These are phyloP conservation scores for Nesidiocoris tenuis DNA, from an alignment of 2,888 invertebrate species.

Conservation along the genomic window DNA sequence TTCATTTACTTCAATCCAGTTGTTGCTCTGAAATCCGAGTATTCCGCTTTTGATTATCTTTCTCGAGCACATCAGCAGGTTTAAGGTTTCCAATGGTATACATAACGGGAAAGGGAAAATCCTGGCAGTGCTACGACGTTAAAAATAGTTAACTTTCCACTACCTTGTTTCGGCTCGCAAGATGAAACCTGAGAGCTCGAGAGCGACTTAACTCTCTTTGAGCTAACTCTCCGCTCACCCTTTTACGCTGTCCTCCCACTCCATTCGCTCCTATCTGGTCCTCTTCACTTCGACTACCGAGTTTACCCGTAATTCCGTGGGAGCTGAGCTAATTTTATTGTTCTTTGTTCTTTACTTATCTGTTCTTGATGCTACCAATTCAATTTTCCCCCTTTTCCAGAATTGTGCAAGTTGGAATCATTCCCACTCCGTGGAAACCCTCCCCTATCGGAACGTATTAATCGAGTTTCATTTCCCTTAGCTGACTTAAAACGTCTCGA, in stretches of 20 bases:
- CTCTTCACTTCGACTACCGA: not conserved
- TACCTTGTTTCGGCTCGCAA: not conserved
- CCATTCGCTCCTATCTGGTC: not conserved
- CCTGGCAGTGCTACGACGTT: not conserved
- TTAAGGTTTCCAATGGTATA: not conserved
- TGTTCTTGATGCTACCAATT: constrained; percentile 37
- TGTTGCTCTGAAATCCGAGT: too few relatives aligned
- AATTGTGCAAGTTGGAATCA: constrained; percentile 4
- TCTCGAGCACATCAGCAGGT: not conserved
- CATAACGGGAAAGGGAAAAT: not conserved
- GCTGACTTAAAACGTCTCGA: not conserved
- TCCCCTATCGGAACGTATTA: not conserved
- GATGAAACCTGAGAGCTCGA: not conserved
- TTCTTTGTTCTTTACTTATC: constrained; percentile 40
- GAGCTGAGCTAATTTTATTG: constrained; percentile 32
- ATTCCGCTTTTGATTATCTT: too few relatives aligned
- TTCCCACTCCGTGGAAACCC: constrained; percentile 20
- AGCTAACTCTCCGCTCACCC: not conserved
- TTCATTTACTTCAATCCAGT: too few relatives aligned
- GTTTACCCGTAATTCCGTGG: constrained; percentile 30
- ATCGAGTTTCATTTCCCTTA: not conserved
- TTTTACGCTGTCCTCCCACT: not conserved
- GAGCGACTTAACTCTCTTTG: not conserved
- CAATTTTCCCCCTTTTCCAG: constrained; percentile 12
- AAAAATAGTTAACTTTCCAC: not conserved